These are phyloP conservation scores for Calidris pygmaea DNA, from an alignment of 2,113 vertebrate species.

Conservation along the genomic window DNA sequence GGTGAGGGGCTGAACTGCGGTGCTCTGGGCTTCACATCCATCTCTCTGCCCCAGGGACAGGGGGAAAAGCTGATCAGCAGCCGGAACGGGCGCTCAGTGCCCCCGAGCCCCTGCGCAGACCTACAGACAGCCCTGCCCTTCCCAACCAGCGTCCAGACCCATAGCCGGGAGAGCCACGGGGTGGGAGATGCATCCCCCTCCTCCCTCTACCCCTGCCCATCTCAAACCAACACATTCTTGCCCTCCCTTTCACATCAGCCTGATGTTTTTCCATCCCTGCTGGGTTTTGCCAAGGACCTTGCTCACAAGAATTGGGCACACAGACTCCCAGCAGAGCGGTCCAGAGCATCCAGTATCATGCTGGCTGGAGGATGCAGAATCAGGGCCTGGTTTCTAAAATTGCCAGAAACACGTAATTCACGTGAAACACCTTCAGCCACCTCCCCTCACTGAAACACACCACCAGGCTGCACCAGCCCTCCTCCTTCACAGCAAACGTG, in stretches of 20 bases:
- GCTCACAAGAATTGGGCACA: neutral
- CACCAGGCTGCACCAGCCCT: neutral
- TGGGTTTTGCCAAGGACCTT: neutral
- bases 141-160: neutral
- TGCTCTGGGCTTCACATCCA: neutral
- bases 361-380: neutral
- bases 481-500: neutral
- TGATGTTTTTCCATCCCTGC: neutral
- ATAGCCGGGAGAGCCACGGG: accelerated
- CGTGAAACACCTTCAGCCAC: neutral
- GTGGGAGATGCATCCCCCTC: neutral
- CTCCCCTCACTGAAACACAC: neutral
- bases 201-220: neutral
- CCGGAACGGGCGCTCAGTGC: accelerated
- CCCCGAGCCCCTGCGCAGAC: neutral
- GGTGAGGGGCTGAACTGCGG: neutral
- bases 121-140: neutral
- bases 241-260: neutral
- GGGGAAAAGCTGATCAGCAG: neutral
- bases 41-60: neutral
- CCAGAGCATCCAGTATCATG: neutral
- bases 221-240: neutral
- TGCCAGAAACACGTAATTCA: neutral
- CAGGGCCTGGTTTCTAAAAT: neutral
- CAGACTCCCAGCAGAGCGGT: neutral